Conservation (phyloP, 2,113 vertebrate genomes). For the Butorides virescens region DNA sequence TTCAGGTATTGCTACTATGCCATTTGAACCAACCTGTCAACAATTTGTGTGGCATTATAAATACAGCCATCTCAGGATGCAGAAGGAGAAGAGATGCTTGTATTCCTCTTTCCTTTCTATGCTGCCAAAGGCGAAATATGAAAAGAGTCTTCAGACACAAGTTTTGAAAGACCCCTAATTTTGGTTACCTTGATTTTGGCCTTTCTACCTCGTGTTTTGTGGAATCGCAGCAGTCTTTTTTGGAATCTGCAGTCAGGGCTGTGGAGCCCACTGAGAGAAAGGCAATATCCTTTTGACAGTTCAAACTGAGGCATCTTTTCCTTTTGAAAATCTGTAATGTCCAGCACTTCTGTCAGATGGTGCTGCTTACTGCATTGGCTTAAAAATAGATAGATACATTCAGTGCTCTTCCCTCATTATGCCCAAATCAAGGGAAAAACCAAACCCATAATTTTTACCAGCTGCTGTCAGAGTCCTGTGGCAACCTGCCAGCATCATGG, state of each 20-base stretch:
- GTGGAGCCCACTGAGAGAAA: not conserved
- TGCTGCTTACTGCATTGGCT: not conserved
- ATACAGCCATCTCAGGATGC: not conserved
- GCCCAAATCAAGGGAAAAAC: not conserved
- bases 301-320: not conserved
- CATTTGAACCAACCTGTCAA: not conserved
- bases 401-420: not conserved
- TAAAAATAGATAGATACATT: not conserved
- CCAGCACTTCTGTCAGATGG: not conserved
- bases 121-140: not conserved
- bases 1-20: not conserved
- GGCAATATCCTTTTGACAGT: not conserved
- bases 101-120: not conserved
- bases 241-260: not conserved
- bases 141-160: not conserved
- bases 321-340: not conserved
- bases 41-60: not conserved
- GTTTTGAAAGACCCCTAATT: not conserved
- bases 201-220: not conserved
- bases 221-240: not conserved
- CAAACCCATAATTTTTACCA: not conserved
- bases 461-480: constrained; percentile 3
- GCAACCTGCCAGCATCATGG: not conserved
- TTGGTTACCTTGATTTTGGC: not conserved
- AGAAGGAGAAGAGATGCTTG: not conserved